Percentiles rank a stretch among this genome's conserved stretches.
phyloP scores from a whole-genome alignment of 2,888 invertebrate genomes.

The Eupeodes luniger region DNA sequence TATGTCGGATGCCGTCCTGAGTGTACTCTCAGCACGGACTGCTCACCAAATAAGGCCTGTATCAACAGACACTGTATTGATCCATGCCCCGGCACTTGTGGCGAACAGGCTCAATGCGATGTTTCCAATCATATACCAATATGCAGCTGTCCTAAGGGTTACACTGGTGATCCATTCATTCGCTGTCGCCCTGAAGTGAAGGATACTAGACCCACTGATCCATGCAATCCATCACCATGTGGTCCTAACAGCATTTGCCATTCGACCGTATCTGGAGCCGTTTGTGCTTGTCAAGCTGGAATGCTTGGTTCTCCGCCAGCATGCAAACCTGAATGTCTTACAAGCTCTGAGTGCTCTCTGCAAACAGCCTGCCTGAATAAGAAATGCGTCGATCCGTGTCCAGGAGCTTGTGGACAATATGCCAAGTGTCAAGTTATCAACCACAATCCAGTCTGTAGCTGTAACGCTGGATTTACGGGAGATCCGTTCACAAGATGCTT shows the following conservation, averaged over 20 bases:
- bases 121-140: conserved; percentile 91
- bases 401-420: conserved; percentile 90
- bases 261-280: conserved; percentile 87
- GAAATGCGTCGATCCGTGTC: conserved; percentile 91
- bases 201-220: conserved; percentile 82
- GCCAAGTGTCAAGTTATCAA: conserved; percentile 92
- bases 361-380: conserved; percentile 90
- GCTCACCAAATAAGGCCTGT: conserved; percentile 88
- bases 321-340: conserved; percentile 91
- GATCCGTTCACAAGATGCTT: conserved; percentile 90
- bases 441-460: conserved; percentile 92
- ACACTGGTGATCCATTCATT: conserved; percentile 89
- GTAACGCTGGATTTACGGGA: conserved; percentile 88
- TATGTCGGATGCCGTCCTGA: conserved; percentile 88
- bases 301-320: conserved; percentile 90
- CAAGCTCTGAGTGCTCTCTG: conserved; percentile 90
- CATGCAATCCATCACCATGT: conserved; percentile 90
- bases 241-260: conserved; percentile 90
- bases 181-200: conserved; percentile 85
- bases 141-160: conserved; percentile 88
- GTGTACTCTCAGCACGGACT: conserved; percentile 90
- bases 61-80: conserved; percentile 89
- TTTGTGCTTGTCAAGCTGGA: conserved; percentile 89
- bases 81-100: conserved; percentile 91
- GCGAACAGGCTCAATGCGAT: conserved; percentile 88